Base-by-base conservation (phyloP, 1,140 invertebrate species). In the Zaprionus nigranus region DNA sequence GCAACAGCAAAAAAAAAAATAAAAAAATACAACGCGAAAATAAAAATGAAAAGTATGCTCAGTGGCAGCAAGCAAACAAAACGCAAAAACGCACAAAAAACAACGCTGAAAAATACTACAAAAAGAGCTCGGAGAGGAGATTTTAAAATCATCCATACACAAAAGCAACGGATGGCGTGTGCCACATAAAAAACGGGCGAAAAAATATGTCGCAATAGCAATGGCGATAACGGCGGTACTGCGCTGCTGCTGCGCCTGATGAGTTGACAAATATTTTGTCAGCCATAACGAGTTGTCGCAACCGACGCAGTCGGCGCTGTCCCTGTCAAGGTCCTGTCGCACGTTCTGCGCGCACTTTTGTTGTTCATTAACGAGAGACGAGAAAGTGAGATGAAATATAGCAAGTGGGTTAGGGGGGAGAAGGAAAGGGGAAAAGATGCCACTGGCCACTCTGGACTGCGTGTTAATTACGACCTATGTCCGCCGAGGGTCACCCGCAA, bases 191-290 rank as follows among this genome's bases (percentile, higher is more conserved):
- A 36, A 56, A 65, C 5, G 57, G 34, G 56, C 36, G 40, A 46
- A 82, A 70, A 70, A 82, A 71, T 43, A 74, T 65, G 68, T 59
- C 67, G 40, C 59, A 59, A n/a, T 54, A 58, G 61, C 57, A 22
- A 34, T n/a, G 54, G 66, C 74, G 73, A 69, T 54, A 61, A 62
- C 54, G 66, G 51, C 57, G 40, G 60, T 40, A 56, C 38, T 49
- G 56, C 63, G 46, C 15, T 24, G 20, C 15, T 24, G 20, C 11
- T 20, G 17, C 22, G 46, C 46, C 46, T 90, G 86, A 90, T 90
- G 86, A 90, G 86, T 90, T 90, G 86, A 90, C 86, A 90, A 90
- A 90, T 86, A 90, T 90, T 90, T 91, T 90, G 86, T 75, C 84
- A 81, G 81, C 58, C 81, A 90, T 88, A 88, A 90, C 90, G 84